Percentiles rank a stretch among this genome's conserved stretches.
Evolutionary conservation across 53 echinoderm and acorn worm genomes (phyloP).

Genomic region (Luidia sarsii): DNA sequence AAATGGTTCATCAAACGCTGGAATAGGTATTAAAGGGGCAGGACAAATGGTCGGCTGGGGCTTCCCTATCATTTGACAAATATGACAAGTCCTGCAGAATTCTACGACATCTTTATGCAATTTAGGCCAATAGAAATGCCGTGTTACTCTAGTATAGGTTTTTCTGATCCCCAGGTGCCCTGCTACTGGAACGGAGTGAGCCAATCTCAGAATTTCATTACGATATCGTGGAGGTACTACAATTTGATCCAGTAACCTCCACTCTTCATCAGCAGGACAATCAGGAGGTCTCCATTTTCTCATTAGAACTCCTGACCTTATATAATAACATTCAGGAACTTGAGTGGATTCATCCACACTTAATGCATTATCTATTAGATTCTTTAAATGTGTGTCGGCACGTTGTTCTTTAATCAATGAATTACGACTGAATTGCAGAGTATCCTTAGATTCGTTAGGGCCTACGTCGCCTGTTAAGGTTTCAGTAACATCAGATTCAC

Average conservation of each 20-base stretch:
- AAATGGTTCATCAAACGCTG: slow-evolving; percentile 63
- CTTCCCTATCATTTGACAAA: slow-evolving; percentile 64
- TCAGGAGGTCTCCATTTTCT: slow-evolving; percentile 63
- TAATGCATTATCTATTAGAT: neutral
- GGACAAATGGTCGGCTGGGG: slow-evolving; percentile 40
- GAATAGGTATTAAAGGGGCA: slow-evolving; percentile 62
- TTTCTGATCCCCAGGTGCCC: slow-evolving; percentile 62
- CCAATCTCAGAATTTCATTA: slow-evolving; percentile 47
- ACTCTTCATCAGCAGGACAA: slow-evolving; percentile 55
- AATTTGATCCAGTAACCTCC: slow-evolving; percentile 48
- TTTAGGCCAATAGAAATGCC: slow-evolving; percentile 61
- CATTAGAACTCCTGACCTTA: slow-evolving; percentile 44
- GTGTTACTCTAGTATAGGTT: slow-evolving; percentile 37
- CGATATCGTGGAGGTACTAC: slow-evolving; percentile 37
- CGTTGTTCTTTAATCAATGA: slow-evolving; percentile 29
- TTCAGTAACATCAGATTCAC: neutral
- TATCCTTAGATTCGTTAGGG: neutral
- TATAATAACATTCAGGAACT: slow-evolving; percentile 34
- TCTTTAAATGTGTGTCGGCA: neutral
- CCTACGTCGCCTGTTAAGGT: neutral
- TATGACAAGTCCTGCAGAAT: slow-evolving; percentile 55
- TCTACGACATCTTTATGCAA: slow-evolving; percentile 24
- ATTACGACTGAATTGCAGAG: neutral
- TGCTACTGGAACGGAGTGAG: slow-evolving; percentile 45
- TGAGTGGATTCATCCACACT: slow-evolving; percentile 6